phyloP scores from a whole-genome alignment of 2,113 vertebrate genomes.

The Sakesphorus luctuosus region DNA sequence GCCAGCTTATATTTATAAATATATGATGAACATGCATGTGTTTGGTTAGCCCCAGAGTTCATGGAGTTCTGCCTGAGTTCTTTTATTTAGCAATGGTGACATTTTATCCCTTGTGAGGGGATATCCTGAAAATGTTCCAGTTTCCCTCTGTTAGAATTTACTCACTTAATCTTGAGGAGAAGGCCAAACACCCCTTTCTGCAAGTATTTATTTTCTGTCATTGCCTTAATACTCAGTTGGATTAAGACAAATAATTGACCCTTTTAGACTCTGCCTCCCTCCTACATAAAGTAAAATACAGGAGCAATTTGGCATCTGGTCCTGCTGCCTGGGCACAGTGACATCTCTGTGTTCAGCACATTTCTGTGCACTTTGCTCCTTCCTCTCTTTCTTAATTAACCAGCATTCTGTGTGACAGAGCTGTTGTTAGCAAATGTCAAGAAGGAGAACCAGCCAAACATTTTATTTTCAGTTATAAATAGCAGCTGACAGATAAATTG shows the following conservation, averaged over 20 bases:
- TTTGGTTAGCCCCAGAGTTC: background rate
- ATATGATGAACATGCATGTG: background rate
- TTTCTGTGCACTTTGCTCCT: background rate
- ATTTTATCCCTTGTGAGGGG: background rate
- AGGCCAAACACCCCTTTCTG: background rate
- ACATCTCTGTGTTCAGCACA: background rate
- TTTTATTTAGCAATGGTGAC: background rate
- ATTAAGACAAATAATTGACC: background rate
- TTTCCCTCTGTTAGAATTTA: background rate
- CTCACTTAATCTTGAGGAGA: background rate
- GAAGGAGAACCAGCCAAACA: background rate
- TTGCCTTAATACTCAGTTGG: background rate
- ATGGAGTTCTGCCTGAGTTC: background rate
- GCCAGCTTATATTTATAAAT: background rate
- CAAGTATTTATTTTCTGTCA: background rate
- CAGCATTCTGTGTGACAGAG: background rate
- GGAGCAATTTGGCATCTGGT: background rate
- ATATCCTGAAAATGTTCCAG: background rate
- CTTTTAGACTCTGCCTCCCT: background rate
- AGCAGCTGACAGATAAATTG: background rate
- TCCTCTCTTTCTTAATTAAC: background rate
- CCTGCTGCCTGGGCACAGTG: background rate
- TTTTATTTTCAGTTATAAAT: background rate
- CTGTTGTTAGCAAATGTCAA: background rate
- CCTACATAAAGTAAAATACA: background rate